phyloP scores from a whole-genome alignment of 2,113 vertebrate genomes.

The Glaucidium brasilianum region DNA sequence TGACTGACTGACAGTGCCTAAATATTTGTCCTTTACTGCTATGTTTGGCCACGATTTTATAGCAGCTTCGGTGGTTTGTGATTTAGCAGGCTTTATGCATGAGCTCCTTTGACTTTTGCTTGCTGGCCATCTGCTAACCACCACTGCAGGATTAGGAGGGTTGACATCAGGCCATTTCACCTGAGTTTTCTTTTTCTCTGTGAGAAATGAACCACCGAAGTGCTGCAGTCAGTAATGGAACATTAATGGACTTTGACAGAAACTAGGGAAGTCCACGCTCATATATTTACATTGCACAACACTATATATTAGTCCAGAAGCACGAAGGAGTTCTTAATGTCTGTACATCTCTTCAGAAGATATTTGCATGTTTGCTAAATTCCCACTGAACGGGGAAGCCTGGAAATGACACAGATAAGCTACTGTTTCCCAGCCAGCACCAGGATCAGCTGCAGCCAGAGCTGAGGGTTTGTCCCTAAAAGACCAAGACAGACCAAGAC shows the following conservation, averaged over 20 bases:
- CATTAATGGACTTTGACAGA: neutral
- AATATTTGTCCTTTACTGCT: conserved; percentile 62
- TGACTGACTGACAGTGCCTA: conserved; percentile 60
- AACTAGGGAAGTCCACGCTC: neutral
- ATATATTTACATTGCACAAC: neutral
- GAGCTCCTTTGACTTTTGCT: neutral
- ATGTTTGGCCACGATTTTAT: conserved; percentile 45
- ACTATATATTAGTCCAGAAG: neutral
- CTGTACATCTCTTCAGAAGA: neutral
- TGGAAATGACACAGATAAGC: neutral
- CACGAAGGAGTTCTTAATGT: neutral
- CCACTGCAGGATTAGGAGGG: neutral
- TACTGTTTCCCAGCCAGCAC: neutral
- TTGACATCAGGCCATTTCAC: neutral
- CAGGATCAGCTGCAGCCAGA: neutral
- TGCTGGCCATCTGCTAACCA: neutral
- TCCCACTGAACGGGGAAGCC: neutral
- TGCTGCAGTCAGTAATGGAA: neutral
- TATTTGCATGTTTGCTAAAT: neutral
- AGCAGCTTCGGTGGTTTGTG: conserved; percentile 49
- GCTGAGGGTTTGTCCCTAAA: neutral
- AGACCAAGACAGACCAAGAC: neutral
- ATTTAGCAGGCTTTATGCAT: conserved; percentile 1
- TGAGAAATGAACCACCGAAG: neutral
- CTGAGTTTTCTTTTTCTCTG: neutral